These are phyloP conservation scores for Drosophila paulistorum DNA, from an alignment of 1,140 invertebrate genomes.

Conservation along the genomic window DNA sequence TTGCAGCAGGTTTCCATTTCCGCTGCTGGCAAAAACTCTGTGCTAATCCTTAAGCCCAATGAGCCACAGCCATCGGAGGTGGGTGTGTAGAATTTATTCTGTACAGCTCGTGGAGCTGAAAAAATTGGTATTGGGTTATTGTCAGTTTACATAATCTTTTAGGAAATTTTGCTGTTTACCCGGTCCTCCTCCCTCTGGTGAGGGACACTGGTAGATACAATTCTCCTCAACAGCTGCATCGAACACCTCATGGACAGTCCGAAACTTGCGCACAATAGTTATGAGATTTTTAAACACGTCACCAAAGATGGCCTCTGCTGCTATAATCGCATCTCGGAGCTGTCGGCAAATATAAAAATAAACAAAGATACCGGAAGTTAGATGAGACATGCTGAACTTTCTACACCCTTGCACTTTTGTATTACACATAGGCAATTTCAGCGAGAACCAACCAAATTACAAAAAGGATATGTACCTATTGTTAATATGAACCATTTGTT, in stretches of 20 bases:
- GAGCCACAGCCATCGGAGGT: constrained; percentile 93
- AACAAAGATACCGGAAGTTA: constrained; percentile 19
- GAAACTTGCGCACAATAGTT: constrained; percentile 90
- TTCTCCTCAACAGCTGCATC: constrained; percentile 93
- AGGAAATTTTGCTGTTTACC: constrained; percentile 57
- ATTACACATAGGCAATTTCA: background rate
- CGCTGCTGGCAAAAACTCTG: constrained; percentile 89
- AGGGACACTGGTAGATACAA: constrained; percentile 90
- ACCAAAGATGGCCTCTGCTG: constrained; percentile 90
- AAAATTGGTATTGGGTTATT: constrained; percentile 44
- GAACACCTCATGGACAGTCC: constrained; percentile 90
- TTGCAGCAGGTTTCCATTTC: constrained; percentile 94
- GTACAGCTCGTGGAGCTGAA: constrained; percentile 87
- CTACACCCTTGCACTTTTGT: background rate
- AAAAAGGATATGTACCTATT: background rate
- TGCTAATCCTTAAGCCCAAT: constrained; percentile 88
- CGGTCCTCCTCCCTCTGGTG: constrained; percentile 84
- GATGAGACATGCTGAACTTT: background rate
- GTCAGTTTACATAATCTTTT: constrained; percentile 24
- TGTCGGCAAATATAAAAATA: constrained; percentile 7
- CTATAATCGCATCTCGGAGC: constrained; percentile 90
- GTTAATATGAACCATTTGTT: background rate
- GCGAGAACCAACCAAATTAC: background rate
- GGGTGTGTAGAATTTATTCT: constrained; percentile 89
- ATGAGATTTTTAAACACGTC: constrained; percentile 90